A percentile compares a stretch with the other conserved stretches of the same genome.
These are phyloP conservation scores for Cybosia mesomella DNA, from an alignment of 2,888 invertebrate species.

Conservation along the genomic window DNA sequence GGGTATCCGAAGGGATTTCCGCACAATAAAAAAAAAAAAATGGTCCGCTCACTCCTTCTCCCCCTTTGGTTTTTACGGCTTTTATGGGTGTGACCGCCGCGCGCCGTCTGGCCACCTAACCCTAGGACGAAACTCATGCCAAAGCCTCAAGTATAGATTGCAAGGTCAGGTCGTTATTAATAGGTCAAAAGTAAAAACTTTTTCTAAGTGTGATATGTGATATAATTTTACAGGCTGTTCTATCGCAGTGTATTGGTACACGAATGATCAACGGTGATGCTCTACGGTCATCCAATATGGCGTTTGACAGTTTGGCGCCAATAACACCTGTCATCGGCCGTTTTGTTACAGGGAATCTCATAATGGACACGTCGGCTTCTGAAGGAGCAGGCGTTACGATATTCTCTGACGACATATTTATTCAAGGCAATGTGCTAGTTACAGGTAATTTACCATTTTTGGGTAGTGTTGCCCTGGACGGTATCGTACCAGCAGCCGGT, in stretches of 20 bases:
- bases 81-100: too few species aligned
- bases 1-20: too few species aligned
- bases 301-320: slow-evolving; percentile 15
- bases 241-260: slow-evolving; percentile 37
- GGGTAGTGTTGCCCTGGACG: slow-evolving; percentile 59
- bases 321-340: slow-evolving; percentile 28
- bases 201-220: neutral
- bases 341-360: slow-evolving; percentile 40
- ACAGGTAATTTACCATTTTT: slow-evolving; percentile 58
- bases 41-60: too few species aligned
- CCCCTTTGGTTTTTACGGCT: too few species aligned
- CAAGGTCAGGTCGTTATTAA: too few species aligned
- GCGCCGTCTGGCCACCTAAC: too few species aligned
- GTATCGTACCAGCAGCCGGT: slow-evolving; percentile 54
- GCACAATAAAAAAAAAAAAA: too few species aligned
- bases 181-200: too few species aligned
- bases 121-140: too few species aligned
- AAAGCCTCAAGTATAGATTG: too few species aligned
- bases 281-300: slow-evolving; percentile 16
- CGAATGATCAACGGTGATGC: slow-evolving; percentile 13
- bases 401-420: slow-evolving; percentile 56
- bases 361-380: slow-evolving; percentile 44
- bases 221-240: slow-evolving; percentile 28
- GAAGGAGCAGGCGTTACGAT: slow-evolving; percentile 41
- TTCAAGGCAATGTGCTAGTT: slow-evolving; percentile 58